phyloP scores from a whole-genome alignment of 2,888 invertebrate genomes.

The Ophion ellenae region DNA sequence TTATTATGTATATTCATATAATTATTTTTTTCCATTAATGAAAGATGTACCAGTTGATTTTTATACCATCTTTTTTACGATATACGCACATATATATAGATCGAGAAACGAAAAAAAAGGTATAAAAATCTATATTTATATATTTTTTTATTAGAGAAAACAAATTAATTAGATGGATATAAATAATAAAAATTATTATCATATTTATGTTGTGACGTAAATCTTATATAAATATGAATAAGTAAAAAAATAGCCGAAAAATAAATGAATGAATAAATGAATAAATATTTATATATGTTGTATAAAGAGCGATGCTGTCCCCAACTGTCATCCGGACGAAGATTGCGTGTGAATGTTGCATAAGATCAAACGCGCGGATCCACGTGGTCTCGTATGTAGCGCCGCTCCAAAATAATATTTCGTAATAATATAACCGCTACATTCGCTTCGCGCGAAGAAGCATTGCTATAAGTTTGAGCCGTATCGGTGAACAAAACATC shows the following conservation, averaged over 20 bases:
- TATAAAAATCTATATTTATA: too few species aligned
- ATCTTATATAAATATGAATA: too few species aligned
- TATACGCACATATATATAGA: too few species aligned
- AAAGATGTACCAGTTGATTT: too few species aligned
- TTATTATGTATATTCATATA: too few species aligned
- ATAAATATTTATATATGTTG: not conserved
- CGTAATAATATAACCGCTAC: not conserved
- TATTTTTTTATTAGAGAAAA: too few species aligned
- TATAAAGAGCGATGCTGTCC: not conserved
- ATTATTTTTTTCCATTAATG: too few species aligned
- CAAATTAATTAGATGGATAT: too few species aligned
- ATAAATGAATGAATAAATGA: not conserved
- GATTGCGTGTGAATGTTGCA: not conserved
- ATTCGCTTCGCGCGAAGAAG: not conserved
- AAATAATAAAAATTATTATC: too few species aligned
- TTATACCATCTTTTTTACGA: too few species aligned
- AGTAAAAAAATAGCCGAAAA: not conserved
- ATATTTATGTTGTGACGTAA: too few species aligned
- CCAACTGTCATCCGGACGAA: not conserved
- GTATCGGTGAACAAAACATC: slow-evolving; percentile 21
- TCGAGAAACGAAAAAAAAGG: too few species aligned
- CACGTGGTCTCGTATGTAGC: not conserved
- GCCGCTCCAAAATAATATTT: not conserved
- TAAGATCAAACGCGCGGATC: not conserved
- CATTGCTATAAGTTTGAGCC: not conserved